Conservation (phyloP, 2,797 vertebrate species). For the Bradypus variegatus region DNA sequence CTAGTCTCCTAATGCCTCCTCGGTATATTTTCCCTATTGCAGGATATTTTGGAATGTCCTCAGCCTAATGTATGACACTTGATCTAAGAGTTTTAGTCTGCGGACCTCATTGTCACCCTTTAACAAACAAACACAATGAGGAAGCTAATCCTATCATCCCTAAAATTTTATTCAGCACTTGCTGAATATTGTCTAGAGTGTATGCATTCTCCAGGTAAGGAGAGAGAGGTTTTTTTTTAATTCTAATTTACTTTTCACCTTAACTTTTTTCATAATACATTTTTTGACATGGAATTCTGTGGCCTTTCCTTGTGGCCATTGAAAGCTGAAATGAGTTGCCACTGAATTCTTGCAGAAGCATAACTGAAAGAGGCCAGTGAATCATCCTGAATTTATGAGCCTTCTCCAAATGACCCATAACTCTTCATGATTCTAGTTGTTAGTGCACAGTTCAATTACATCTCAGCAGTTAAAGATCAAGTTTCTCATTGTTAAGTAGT, state of each 20-base stretch:
- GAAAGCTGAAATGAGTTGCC: background rate
- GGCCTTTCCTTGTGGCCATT: background rate
- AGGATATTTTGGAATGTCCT: background rate
- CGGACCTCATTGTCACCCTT: background rate
- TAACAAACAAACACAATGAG: background rate
- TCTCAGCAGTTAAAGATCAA: background rate
- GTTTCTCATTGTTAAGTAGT: background rate
- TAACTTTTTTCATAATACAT: background rate
- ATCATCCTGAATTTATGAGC: background rate
- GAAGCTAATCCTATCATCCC: background rate
- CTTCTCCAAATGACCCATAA: background rate
- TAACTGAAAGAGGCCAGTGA: background rate
- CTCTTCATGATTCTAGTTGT: background rate
- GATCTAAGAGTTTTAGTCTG: background rate
- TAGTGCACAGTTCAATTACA: background rate
- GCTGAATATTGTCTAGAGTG: background rate
- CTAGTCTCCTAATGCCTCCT: background rate
- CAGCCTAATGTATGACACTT: background rate
- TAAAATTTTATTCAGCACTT: background rate
- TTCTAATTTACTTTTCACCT: constrained; percentile 3
- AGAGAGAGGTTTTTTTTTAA: background rate
- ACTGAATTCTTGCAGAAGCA: background rate
- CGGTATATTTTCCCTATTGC: background rate
- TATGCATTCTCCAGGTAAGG: background rate
- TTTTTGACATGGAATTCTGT: background rate